Evolutionary conservation across 2,797 vertebrate genomes (phyloP).

Genomic region (Sebastes trivittatus): DNA sequence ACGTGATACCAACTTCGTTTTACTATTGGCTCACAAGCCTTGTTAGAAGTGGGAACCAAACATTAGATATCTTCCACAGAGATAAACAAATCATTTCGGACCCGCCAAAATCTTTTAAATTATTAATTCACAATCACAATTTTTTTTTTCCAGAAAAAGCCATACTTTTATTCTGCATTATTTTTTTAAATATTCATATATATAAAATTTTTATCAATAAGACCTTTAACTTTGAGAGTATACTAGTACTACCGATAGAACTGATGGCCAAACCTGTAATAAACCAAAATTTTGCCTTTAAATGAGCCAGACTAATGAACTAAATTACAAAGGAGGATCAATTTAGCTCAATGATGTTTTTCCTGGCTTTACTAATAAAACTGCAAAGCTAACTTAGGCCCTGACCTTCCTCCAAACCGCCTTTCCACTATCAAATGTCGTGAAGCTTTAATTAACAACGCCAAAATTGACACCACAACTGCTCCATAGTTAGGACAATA

Average conservation of each 20-base stretch:
- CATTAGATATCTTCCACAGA: no score
- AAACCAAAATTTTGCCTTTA: background rate
- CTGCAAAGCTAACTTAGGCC: background rate
- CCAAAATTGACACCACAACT: background rate
- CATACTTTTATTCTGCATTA: no score
- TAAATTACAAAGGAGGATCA: background rate
- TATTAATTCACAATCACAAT: no score
- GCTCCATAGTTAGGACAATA: background rate
- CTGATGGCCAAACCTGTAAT: background rate
- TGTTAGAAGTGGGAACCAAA: no score
- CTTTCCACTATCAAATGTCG: background rate
- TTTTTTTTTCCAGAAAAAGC: no score
- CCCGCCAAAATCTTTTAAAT: no score
- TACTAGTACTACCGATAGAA: background rate
- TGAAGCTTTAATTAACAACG: background rate
- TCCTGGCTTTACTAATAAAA: background rate
- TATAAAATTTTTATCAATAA: no score
- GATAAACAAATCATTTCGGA: no score
- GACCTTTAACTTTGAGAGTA: background rate
- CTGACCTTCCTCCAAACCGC: background rate
- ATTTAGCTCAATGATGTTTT: background rate
- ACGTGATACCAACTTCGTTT: no score
- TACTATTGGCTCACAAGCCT: no score
- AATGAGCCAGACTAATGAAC: background rate
- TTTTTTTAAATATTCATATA: no score